A percentile compares a stretch with the other conserved stretches of the same genome.
Evolutionary conservation across 2,113 vertebrate species (phyloP).

Genomic region (Mungos mungo): DNA sequence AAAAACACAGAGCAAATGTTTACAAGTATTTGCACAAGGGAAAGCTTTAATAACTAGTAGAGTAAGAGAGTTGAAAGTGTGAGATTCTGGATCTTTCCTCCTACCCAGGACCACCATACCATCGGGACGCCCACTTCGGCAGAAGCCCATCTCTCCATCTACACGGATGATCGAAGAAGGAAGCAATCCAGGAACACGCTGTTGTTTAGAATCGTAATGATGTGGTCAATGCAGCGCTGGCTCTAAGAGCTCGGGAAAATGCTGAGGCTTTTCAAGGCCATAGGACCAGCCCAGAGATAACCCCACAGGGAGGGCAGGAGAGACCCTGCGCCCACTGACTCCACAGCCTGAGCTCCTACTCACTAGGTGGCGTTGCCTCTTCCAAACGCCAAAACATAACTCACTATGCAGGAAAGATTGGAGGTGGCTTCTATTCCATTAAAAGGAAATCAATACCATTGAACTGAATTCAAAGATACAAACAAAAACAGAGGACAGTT

Average conservation of each 20-base stretch:
- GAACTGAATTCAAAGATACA: slow-evolving; percentile 51
- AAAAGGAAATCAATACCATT: slow-evolving; percentile 68
- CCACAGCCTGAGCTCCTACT: not conserved
- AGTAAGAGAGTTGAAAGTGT: not conserved
- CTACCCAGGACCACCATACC: not conserved
- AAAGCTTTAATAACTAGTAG: slow-evolving; percentile 32
- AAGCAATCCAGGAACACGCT: not conserved
- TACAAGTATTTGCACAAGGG: slow-evolving; percentile 49
- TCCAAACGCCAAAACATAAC: not conserved
- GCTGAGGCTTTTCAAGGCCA: not conserved
- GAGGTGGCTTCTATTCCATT: slow-evolving; percentile 53
- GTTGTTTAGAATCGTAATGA: not conserved
- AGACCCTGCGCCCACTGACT: not conserved
- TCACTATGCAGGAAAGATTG: not conserved
- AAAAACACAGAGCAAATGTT: slow-evolving; percentile 73
- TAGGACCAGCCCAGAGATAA: not conserved
- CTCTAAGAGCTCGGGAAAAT: not conserved
- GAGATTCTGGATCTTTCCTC: not conserved
- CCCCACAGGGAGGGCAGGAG: not conserved
- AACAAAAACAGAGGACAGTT: slow-evolving; percentile 53
- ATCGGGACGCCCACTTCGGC: not conserved
- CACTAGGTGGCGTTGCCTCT: not conserved
- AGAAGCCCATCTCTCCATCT: not conserved
- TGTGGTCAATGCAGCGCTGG: not conserved
- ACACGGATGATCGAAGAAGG: not conserved